Evolutionary conservation across 2,888 invertebrate species (phyloP), one percentile per base, ranked within the genome.

Genomic region (Sminthurinus aureus): DNA sequence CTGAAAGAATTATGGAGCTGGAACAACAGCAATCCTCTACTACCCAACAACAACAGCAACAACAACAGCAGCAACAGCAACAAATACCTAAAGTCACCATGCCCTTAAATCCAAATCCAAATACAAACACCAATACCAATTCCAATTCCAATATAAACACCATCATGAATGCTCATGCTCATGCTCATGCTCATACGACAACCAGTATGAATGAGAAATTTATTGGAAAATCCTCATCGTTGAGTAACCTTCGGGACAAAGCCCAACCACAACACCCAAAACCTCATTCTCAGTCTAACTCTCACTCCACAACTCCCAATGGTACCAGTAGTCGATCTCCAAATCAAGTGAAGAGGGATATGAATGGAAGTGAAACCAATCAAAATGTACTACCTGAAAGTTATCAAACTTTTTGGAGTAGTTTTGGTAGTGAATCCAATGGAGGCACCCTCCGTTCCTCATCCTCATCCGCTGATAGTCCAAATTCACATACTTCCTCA

Each of bases 1-100:
- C 94, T 18, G 93, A 94, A 89, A 90, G 94, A 84, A 93, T 94
- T 85, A 93, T 91, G 89, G 93, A 94, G 89, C 90, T 94, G 83
- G 94, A 94, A 90, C 92, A 93, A 85, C 91, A 90, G 89, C 90
- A 89, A 67, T 24, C 85, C 67, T 89, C 89, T 50, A 15, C 13
- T 11, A 13, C 13, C 13, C 58, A 58, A 58, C 58, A 58, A n/a
- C 38, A 38, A 38, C 38, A 38, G 38, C 38, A 38, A 4, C 69
- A 69, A n/a, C n/a, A 69, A n/a, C 69, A 69, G 9, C 58, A 58
- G 9, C 58, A 58, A 58, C 58, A 58, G 20, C 69, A 69, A 69
- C n/a, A 69, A 69, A 3, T 69, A 69, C 22, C 20, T 22, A 18
- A 12, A 22, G n/a, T 69, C n/a, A 15, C 64, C 9, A 13, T 20